Base-by-base conservation (phyloP, 2,113 vertebrate species). In the Tricholaema leucomelas region DNA sequence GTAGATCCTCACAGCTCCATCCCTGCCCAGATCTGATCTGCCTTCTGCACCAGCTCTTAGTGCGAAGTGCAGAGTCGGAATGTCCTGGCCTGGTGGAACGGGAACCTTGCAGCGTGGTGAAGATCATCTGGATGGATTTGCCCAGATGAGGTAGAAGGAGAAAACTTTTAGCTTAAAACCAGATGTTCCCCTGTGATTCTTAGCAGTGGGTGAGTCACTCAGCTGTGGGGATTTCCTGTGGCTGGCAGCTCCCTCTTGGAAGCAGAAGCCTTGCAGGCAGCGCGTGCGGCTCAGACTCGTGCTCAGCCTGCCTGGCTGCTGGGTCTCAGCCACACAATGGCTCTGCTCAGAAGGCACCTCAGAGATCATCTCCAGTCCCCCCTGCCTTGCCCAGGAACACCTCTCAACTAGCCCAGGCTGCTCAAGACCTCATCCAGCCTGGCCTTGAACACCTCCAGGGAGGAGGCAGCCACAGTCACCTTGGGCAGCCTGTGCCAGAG, bases 191-290 rank as follows among this genome's bases (percentile, higher is more conserved):
- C 14, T 81, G 25, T 60, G 35, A 33, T 74, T 70, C 40, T 58
- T 70, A 80, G 54, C 58, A 75, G 33, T 10, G 6, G 42, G n/a
- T 95, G 87, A 94, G 61, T 95, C 86, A 94, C 44, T 91, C n/a
- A 10, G 7, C 42, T 10, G 16, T 33, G 92, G 94, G 89, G 84
- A 92, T 88, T 95, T 93, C 92, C 87, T 92, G 74, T 65, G 69
- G 13, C 54, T 4, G 7, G 33, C 36, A 16, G 28, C 48, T 66
- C 28, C 21, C n/a, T 61, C 55, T 60, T 25, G 28, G 56, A 78
- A 87, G 30, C 14, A 4, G 0, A 28, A 12, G 20, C 60, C 70
- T 70, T 83, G 70, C 55, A 25, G 36, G 15, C 31, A 8, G 4
- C 2, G 3, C 55, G 28, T 83, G 14, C 15, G 3, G 28, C 10